Base-by-base conservation (phyloP, 2,113 vertebrate genomes). In the Megalops atlanticus region DNA sequence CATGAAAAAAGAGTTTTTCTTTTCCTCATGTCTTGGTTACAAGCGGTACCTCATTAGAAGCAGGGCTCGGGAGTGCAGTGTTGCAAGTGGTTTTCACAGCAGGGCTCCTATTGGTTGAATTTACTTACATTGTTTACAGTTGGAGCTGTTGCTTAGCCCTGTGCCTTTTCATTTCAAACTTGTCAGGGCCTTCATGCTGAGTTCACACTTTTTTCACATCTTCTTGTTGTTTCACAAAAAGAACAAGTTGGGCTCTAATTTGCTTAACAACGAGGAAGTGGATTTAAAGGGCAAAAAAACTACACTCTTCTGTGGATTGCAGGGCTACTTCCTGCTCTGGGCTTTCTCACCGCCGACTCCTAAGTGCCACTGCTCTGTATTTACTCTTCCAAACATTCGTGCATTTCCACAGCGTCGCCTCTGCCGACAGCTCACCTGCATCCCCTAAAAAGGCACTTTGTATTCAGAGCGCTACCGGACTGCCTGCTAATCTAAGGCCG, bases 401-500 rank as follows among this genome's bases (percentile, higher is more conserved):
- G 31, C 27, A 54, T 52, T 33, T 82, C 83, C 83, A 85, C 49
- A 83, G 35, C 81, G 80, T 45, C 74, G 45, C 77, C 74, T 64
- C 39, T 80, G 77, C 58, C 74, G 52, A 49, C 35, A 76, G 43
- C 76, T 84, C 74, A 58, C 58, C 75, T 80, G 73, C 74, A 54
- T 79, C 39, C 39, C 54, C 36, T 45, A n/a, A 74, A 75, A 40
- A 39, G 81, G 75, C 77, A 83, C 83, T 89, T 90, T 84, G 64
- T 88, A 83, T 76, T 52, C 77, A 80, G 83, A 81, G 80, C 83
- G 82, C 82, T 87, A 82, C 88, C 40, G 74, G 76, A 64, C 91
- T 91, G 88, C 85, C 85, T 47, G 68, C 84, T 86, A 72, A 64
- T 86, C 85, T 80, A 82, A 86, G 82, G 88, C 90, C 89, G 89